These are phyloP conservation scores for Celastrina argiolus DNA, from an alignment of 2,888 invertebrate genomes.

Conservation along the genomic window DNA sequence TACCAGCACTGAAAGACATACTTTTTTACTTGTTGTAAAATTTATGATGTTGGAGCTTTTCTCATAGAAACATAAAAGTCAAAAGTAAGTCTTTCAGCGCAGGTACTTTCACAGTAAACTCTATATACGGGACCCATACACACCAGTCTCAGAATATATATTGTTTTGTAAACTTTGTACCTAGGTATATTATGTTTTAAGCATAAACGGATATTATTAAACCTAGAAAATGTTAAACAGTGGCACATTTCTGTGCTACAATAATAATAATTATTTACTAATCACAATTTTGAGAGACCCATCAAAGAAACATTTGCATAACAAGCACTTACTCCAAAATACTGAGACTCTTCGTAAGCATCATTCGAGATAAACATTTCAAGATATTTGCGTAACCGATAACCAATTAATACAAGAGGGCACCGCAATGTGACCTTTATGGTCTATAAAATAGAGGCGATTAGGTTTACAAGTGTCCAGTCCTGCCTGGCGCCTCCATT, in stretches of 20 bases:
- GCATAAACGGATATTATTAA: too few relatives aligned
- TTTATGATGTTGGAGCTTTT: too few relatives aligned
- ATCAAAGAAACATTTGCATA: constrained; percentile 11
- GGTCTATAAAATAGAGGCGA: constrained; percentile 10
- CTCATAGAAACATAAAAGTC: too few relatives aligned
- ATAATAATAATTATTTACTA: neutral
- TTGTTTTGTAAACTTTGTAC: too few relatives aligned
- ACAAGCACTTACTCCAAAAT: constrained; percentile 4
- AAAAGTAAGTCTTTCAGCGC: too few relatives aligned
- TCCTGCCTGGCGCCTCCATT: constrained; percentile 40
- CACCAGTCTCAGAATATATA: too few relatives aligned
- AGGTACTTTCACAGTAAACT: too few relatives aligned
- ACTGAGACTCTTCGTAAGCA: constrained; percentile 8
- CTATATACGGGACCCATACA: too few relatives aligned
- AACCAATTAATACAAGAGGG: constrained; percentile 10
- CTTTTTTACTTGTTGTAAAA: too few relatives aligned
- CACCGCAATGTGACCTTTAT: constrained; percentile 22
- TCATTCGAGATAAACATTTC: constrained; percentile 5
- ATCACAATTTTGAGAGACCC: neutral
- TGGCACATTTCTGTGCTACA: neutral
- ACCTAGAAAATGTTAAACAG: neutral
- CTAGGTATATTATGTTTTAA: too few relatives aligned
- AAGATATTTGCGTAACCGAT: constrained; percentile 16
- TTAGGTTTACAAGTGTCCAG: constrained; percentile 31
- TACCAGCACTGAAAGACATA: too few relatives aligned